A percentile compares a stretch with the other conserved stretches of the same genome.
These are phyloP conservation scores for Platypus cylindrus DNA, from an alignment of 2,888 invertebrate genomes.

Conservation along the genomic window DNA sequence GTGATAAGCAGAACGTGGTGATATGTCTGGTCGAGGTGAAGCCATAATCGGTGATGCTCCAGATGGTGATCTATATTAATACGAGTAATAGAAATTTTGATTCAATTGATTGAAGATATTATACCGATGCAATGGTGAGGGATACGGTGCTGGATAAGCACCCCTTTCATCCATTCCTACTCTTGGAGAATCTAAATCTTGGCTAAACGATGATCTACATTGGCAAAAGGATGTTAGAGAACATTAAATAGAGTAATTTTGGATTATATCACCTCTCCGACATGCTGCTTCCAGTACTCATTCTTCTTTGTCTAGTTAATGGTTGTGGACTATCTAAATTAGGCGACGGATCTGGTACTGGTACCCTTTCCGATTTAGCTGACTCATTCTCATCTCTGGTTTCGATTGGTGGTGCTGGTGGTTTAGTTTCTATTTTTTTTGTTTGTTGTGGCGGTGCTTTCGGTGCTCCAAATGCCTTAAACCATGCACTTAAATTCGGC, in stretches of 20 bases:
- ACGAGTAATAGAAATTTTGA: neutral
- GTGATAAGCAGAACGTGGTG: slow-evolving; percentile 52
- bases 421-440: slow-evolving; percentile 48
- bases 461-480: slow-evolving; percentile 82
- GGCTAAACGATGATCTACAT: slow-evolving; percentile 57
- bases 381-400: slow-evolving; percentile 29
- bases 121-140: slow-evolving; percentile 49
- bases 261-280: slow-evolving; percentile 51
- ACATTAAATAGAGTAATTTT: no score
- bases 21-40: slow-evolving; percentile 60
- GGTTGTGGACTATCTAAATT: slow-evolving; percentile 33
- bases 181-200: slow-evolving; percentile 61
- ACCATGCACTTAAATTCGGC: slow-evolving; percentile 83
- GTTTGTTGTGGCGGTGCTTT: slow-evolving; percentile 49
- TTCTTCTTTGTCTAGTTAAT: slow-evolving; percentile 46
- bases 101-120: neutral
- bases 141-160: slow-evolving; percentile 57
- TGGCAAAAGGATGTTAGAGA: no score
- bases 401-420: no score
- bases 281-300: slow-evolving; percentile 68
- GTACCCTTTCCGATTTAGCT: slow-evolving; percentile 32
- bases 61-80: slow-evolving; percentile 44
- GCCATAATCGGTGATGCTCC: slow-evolving; percentile 47
- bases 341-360: slow-evolving; percentile 25
- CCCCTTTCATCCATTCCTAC: slow-evolving; percentile 47